phyloP scores from a whole-genome alignment of 2,888 invertebrate species.

The Bursaphelenchus okinawaensis region DNA sequence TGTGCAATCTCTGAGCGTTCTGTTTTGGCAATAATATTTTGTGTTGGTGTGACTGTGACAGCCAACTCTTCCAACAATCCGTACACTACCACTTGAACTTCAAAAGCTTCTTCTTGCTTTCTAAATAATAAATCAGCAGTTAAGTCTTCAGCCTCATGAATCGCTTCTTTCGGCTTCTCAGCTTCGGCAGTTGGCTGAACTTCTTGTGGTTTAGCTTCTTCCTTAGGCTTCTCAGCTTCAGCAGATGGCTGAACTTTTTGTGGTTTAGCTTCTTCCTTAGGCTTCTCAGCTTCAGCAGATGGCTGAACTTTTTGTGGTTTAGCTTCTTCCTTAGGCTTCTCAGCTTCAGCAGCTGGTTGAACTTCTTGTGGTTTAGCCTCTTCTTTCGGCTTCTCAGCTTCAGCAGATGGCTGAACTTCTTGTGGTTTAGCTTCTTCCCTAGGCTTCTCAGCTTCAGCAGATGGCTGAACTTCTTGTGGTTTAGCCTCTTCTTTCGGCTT shows the following conservation, averaged over 20 bases:
- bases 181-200: too few relatives aligned
- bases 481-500: neutral
- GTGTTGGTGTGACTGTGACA: too few relatives aligned
- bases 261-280: neutral
- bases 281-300: neutral
- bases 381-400: neutral
- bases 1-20: too few relatives aligned
- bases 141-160: neutral
- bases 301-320: too few relatives aligned
- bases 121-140: neutral
- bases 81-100: neutral
- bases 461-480: too few relatives aligned
- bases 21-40: neutral
- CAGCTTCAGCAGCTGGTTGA: too few relatives aligned
- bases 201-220: neutral
- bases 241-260: too few relatives aligned
- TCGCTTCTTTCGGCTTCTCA: neutral
- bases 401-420: neutral
- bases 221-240: constrained; percentile 7
- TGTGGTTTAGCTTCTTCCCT: neutral
- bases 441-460: constrained; percentile 5
- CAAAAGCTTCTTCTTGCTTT: neutral
- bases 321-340: too few relatives aligned
- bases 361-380: neutral
- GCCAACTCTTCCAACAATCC: neutral